phyloP scores from a whole-genome alignment of 2,113 vertebrate species.

The Strix uralensis region DNA sequence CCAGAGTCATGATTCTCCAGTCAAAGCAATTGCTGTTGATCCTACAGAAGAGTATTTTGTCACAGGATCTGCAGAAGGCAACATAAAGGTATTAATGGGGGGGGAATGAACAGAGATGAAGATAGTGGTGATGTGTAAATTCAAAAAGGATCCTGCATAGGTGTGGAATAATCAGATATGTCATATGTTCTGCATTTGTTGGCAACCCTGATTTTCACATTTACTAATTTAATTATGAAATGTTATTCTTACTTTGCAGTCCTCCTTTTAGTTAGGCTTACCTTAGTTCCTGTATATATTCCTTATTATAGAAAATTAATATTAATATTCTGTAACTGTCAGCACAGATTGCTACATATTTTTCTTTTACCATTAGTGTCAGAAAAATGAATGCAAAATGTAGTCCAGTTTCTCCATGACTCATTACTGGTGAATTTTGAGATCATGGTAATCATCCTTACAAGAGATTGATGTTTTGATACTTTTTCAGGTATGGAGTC shows the following conservation, averaged over 20 bases:
- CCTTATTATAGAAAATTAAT: neutral
- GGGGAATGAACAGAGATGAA: neutral
- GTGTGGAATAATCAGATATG: neutral
- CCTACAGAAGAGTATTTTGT: conserved; percentile 91
- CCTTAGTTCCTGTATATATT: neutral
- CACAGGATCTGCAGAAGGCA: conserved; percentile 97
- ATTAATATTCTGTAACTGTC: neutral
- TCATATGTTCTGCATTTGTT: neutral
- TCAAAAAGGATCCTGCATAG: neutral
- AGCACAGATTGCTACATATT: neutral
- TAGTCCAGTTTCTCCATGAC: neutral
- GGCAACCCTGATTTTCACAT: neutral
- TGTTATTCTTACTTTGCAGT: neutral
- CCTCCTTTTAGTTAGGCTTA: neutral
- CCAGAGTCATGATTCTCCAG: conserved; percentile 94
- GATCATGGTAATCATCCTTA: neutral
- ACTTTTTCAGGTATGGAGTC: conserved; percentile 87
- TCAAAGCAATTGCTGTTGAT: conserved; percentile 93
- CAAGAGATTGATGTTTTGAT: neutral
- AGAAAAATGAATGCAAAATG: neutral
- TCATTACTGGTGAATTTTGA: neutral
- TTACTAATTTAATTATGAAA: neutral
- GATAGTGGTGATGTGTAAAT: neutral
- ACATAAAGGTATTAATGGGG: conserved; percentile 86
- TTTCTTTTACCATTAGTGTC: neutral